These are phyloP conservation scores for Anorthoa munda DNA, from an alignment of 2,888 invertebrate genomes.

Conservation along the genomic window DNA sequence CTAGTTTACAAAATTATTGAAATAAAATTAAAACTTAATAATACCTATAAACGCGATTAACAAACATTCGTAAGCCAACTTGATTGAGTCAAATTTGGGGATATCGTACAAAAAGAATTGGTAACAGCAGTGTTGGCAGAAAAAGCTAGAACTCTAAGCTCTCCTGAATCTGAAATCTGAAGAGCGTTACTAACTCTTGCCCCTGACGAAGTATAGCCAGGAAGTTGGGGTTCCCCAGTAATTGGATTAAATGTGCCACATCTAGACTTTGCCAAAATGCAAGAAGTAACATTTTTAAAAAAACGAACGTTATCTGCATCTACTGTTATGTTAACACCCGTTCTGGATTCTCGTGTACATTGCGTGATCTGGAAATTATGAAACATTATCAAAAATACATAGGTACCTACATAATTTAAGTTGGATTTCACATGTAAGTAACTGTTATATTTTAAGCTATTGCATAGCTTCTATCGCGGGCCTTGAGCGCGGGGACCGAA, in stretches of 20 bases:
- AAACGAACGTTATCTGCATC: constrained; percentile 90
- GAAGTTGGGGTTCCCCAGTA: constrained; percentile 91
- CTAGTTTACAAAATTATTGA: too few relatives aligned
- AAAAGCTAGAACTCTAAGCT: constrained; percentile 90
- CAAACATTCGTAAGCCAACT: constrained; percentile 88
- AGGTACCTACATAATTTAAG: too few relatives aligned
- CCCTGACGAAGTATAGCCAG: constrained; percentile 83
- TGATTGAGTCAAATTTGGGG: constrained; percentile 89
- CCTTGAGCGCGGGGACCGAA: too few relatives aligned
- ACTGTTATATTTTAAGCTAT: too few relatives aligned
- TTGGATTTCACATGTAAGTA: background rate
- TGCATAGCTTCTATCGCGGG: too few relatives aligned
- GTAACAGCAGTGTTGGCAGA: constrained; percentile 87
- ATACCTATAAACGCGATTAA: constrained; percentile 58
- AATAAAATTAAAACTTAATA: background rate
- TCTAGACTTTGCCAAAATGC: constrained; percentile 92
- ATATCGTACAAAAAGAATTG: constrained; percentile 89
- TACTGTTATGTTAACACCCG: constrained; percentile 86
- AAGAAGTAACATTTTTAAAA: constrained; percentile 92
- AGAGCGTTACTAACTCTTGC: constrained; percentile 89
- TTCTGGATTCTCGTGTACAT: constrained; percentile 89
- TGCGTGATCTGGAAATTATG: constrained; percentile 85
- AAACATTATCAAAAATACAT: background rate
- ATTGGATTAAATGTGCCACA: constrained; percentile 92
- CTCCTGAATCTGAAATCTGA: constrained; percentile 90